phyloP scores from a whole-genome alignment of 2,797 vertebrate genomes.

The Halcyon badia region DNA sequence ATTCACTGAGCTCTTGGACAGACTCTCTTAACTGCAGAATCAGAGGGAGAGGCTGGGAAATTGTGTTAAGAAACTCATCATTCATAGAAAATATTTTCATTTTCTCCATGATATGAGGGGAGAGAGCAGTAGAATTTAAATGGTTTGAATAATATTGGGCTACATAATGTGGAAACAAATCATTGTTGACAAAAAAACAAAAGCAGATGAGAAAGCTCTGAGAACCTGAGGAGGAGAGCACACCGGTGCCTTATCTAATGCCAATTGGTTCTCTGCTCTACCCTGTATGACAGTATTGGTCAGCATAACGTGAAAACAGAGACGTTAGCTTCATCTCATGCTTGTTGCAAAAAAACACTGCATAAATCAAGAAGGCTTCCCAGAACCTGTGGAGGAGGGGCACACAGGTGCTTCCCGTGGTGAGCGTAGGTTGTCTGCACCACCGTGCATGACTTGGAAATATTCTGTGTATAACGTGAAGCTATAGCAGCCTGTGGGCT shows the following conservation, averaged over 20 bases:
- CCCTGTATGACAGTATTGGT: background rate
- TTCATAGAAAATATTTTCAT: background rate
- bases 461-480: background rate
- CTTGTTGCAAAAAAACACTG: background rate
- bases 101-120: background rate
- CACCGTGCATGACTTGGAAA: background rate
- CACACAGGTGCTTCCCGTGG: background rate
- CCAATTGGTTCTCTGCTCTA: background rate
- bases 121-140: background rate
- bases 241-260: background rate
- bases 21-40: background rate
- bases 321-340: background rate
- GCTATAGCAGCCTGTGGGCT: background rate
- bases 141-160: background rate
- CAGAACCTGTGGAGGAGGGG: background rate
- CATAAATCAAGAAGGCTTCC: background rate
- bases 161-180: background rate
- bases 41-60: background rate
- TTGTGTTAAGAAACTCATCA: background rate
- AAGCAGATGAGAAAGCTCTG: background rate
- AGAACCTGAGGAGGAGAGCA: background rate
- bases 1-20: background rate
- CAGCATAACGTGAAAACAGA: background rate
- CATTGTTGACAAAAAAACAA: background rate
- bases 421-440: rapidly evolving